Conservation (phyloP, 2,113 vertebrate species). For the Agapornis roseicollis region DNA sequence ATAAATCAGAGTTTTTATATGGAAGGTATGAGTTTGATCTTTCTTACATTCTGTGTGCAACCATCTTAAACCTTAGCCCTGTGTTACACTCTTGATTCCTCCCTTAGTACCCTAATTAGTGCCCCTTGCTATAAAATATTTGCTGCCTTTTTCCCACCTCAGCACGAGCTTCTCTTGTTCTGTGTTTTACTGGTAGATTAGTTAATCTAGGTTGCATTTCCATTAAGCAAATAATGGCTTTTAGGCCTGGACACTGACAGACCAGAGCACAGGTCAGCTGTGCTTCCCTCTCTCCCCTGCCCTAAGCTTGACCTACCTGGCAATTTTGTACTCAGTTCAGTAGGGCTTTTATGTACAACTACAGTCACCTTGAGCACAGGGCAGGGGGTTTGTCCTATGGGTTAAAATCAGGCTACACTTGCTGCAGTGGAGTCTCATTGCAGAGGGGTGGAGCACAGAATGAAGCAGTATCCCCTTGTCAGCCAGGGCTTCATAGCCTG, state of each 20-base stretch:
- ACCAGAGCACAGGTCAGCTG: neutral
- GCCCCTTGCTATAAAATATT: neutral
- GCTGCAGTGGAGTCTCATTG: neutral
- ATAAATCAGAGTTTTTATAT: constrained; percentile 41
- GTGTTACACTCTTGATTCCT: neutral
- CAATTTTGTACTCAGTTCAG: neutral
- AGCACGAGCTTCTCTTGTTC: neutral
- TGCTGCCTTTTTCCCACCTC: neutral
- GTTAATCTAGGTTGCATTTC: neutral
- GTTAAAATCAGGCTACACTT: neutral
- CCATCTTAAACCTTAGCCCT: neutral
- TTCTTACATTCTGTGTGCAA: neutral
- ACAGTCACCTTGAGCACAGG: neutral
- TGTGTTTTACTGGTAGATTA: constrained; percentile 9
- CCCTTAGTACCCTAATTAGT: neutral
- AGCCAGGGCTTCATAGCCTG: neutral
- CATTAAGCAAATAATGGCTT: neutral
- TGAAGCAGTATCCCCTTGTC: neutral
- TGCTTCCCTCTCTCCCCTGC: neutral
- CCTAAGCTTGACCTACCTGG: neutral
- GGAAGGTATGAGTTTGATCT: neutral
- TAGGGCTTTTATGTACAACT: neutral
- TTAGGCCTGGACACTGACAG: neutral
- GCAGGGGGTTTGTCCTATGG: neutral
- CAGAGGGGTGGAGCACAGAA: neutral